These are phyloP conservation scores for Amblyopsis hoosieri DNA, from an alignment of 2,797 vertebrate species.

Conservation along the genomic window DNA sequence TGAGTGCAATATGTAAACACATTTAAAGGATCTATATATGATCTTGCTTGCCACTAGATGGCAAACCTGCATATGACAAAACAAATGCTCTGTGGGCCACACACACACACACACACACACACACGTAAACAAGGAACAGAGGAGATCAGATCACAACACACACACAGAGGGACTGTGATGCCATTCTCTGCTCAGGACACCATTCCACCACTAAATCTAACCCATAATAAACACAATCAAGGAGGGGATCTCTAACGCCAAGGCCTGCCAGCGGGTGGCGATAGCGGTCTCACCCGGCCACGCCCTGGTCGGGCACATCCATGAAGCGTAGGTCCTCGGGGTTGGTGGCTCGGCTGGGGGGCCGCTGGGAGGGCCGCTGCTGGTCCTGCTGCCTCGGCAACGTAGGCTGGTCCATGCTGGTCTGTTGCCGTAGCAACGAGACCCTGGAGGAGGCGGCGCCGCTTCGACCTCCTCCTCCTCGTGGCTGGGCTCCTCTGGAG, in stretches of 20 bases:
- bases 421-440: slow-evolving; percentile 75
- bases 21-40: no score
- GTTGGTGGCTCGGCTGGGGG: not conserved
- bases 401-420: slow-evolving; percentile 82
- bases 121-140: no score
- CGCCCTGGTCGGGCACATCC: slow-evolving; percentile 84
- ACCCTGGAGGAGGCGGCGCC: slow-evolving; percentile 41
- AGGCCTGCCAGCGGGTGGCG: not conserved
- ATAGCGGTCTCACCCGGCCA: slow-evolving; percentile 75
- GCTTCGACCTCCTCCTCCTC: slow-evolving; percentile 12
- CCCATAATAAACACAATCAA: no score
- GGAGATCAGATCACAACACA: no score
- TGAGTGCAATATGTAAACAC: no score
- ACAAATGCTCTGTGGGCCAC: no score
- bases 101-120: no score
- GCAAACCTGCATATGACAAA: no score
- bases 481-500: slow-evolving; percentile 1
- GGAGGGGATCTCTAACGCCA: no score
- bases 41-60: not conserved
- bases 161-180: no score
- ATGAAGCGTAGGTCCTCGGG: slow-evolving; percentile 81
- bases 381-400: slow-evolving; percentile 73
- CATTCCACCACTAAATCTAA: no score
- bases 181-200: no score
- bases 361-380: not conserved